Evolutionary conservation across 2,888 invertebrate genomes (phyloP).

Genomic region (Drosophila mettleri): DNA sequence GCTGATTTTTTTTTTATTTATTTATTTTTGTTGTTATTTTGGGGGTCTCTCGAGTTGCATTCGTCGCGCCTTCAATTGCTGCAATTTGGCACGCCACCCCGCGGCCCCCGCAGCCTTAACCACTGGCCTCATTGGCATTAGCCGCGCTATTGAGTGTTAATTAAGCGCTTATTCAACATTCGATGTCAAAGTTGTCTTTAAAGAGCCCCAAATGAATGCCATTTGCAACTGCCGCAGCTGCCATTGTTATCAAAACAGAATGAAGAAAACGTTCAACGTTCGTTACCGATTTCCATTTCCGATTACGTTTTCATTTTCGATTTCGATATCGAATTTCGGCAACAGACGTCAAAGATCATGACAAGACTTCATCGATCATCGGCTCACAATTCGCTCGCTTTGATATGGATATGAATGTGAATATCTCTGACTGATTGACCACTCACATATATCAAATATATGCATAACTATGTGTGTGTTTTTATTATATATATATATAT

Average conservation of each 20-base stretch:
- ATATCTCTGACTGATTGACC: constrained; percentile 48
- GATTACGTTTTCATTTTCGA: constrained; percentile 44
- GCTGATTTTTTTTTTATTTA: too few relatives aligned
- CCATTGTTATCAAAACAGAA: constrained; percentile 68
- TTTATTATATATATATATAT: not conserved
- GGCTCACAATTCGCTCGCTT: constrained; percentile 16
- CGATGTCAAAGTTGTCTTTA: constrained; percentile 77
- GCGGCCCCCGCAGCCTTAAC: not conserved
- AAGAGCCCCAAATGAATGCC: constrained; percentile 78
- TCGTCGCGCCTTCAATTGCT: constrained; percentile 79
- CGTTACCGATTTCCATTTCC: constrained; percentile 45
- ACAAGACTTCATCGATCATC: constrained; percentile 72
- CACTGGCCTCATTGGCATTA: constrained; percentile 53
- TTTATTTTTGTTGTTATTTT: constrained; percentile 20
- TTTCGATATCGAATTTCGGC: constrained; percentile 46
- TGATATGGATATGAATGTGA: constrained; percentile 42
- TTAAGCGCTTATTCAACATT: constrained; percentile 79
- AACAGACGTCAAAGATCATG: constrained; percentile 50
- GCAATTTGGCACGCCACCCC: constrained; percentile 56
- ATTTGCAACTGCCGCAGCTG: constrained; percentile 57
- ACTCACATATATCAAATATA: constrained; percentile 1
- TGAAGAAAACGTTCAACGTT: constrained; percentile 48
- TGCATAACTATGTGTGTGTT: too few relatives aligned
- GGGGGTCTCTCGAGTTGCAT: constrained; percentile 62
- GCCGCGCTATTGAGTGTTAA: constrained; percentile 76